Percentiles rank a stretch among this genome's conserved stretches.
Conservation (phyloP, 1,140 invertebrate genomes). For the Heliothis virescens region DNA sequence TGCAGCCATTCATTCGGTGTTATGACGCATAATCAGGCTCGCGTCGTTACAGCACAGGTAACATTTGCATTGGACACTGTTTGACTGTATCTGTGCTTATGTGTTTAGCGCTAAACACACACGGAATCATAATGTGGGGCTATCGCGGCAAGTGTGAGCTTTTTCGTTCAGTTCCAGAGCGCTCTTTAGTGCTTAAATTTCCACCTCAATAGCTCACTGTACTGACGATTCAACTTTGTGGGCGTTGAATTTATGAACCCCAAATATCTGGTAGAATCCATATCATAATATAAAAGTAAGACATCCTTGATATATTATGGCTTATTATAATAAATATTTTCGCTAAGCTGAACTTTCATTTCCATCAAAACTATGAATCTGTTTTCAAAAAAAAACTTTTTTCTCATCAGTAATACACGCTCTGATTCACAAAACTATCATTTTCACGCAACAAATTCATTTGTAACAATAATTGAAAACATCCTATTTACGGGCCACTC, state of each 20-base stretch:
- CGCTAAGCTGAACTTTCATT: too few relatives aligned
- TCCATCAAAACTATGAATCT: too few relatives aligned
- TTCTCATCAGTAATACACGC: too few relatives aligned
- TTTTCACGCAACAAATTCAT: not conserved
- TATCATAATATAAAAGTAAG: not conserved
- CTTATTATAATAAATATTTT: too few relatives aligned
- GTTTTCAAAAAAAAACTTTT: too few relatives aligned
- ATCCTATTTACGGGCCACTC: conserved; percentile 23
- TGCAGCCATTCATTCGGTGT: too few relatives aligned
- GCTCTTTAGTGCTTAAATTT: not conserved
- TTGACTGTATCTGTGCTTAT: too few relatives aligned
- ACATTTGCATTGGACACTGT: too few relatives aligned
- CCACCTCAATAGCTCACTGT: not conserved
- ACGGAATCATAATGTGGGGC: conserved; percentile 12
- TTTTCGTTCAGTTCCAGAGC: conserved; percentile 1
- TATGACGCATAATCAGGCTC: too few relatives aligned
- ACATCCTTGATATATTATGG: too few relatives aligned
- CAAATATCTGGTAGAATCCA: not conserved
- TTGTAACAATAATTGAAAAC: conserved; percentile 34
- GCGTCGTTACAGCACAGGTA: too few relatives aligned
- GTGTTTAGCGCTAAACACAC: not conserved
- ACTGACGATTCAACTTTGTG: not conserved
- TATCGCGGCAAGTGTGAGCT: not conserved
- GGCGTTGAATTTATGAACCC: not conserved
- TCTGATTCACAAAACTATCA: conserved; percentile 6